A percentile compares a stretch with the other conserved stretches of the same genome.
These are phyloP conservation scores for Crocodylus rhombifer DNA, from an alignment of 2,797 vertebrate genomes.

Conservation along the genomic window DNA sequence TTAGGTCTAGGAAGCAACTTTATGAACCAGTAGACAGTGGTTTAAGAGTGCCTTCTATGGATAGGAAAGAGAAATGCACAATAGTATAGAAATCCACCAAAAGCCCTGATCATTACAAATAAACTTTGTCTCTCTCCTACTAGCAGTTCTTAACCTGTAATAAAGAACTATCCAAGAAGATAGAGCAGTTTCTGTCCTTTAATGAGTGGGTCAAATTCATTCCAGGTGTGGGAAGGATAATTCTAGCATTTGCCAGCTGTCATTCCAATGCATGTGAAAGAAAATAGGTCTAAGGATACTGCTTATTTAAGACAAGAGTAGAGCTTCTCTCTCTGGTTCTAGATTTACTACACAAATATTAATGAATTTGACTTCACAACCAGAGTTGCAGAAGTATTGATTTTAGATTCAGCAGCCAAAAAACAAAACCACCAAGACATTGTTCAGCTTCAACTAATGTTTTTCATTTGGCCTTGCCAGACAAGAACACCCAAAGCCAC, in stretches of 20 bases:
- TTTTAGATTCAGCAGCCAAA: no score
- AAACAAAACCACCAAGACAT: no score
- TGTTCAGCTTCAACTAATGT: no score
- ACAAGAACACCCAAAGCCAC: no score
- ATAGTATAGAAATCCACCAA: background rate
- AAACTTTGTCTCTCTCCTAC: background rate
- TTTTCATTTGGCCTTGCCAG: no score
- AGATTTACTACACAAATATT: background rate
- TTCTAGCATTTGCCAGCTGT: background rate
- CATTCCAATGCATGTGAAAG: background rate
- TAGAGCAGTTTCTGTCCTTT: background rate
- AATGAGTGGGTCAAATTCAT: constrained; percentile 6
- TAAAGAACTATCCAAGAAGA: background rate
- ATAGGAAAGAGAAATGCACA: background rate
- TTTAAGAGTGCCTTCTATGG: constrained; percentile 49
- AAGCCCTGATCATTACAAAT: background rate
- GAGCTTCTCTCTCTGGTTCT: background rate
- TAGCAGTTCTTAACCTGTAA: background rate
- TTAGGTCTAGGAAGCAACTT: background rate
- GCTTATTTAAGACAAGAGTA: no score
- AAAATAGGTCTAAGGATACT: no score
- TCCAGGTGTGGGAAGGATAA: background rate
- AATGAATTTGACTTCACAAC: background rate
- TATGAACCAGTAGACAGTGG: background rate
- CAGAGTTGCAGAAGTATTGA: no score